Evolutionary conservation across 2,888 invertebrate genomes (phyloP), one percentile per base, ranked within the genome.

Genomic region (Ophion ellenae): DNA sequence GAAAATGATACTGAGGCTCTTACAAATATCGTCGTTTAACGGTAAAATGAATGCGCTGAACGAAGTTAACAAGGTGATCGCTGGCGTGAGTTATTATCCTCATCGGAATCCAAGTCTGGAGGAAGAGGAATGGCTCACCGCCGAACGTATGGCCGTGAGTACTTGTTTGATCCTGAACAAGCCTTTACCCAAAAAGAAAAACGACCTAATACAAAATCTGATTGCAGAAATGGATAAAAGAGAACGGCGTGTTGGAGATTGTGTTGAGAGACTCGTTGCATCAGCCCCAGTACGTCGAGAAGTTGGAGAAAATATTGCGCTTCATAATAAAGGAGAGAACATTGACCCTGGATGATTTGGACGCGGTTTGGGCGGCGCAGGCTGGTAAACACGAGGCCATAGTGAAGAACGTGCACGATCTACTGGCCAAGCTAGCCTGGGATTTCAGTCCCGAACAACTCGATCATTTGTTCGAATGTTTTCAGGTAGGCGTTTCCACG

Each of bases 31-130:
- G 36, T 99, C 99, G 78, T 99, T 99, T 94, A 99, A 99, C 95
- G 99, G 99, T 59, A 99, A 99, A 95, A 99, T 99, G 99, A 99
- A 99, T 92, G 99, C 99, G 32, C 95, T 99, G 87, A 99, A 99
- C 94, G 99, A 99, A 95, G 98, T 99, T 83, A 99, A 99, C 95
- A 99, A 99, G 95, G 97, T 99, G 74, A 97, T 98, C 88, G 97
- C 97, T 84, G 97, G 97, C 91, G 98, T 99, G 84, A 97, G 97
- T 81, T 98, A 98, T 94, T 98, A 98, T 94, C 97, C 98, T 7
- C 98, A 96, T 94, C 95, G 96, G 77, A 96, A 96, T 92, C 96
- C 96, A 84, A 95, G 96, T 84, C 95, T 96, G 67, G 97, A 97
- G 90, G 97, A 98, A 92, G 97, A 97, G 90, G 98, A 98, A 92